Conservation (phyloP, 2,797 vertebrate species). For the Miopithecus talapoin region DNA sequence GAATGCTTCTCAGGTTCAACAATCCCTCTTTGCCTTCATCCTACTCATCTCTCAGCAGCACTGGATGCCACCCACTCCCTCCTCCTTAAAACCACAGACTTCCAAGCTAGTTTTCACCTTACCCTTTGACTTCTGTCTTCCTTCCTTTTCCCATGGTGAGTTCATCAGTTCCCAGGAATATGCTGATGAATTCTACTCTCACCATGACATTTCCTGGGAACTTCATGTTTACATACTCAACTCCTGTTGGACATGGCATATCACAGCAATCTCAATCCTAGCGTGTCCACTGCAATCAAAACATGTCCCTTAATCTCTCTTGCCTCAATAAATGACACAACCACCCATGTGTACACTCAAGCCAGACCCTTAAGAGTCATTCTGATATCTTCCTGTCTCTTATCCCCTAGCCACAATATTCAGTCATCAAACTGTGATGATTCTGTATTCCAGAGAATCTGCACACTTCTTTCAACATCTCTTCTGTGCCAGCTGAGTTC, state of each 20-base stretch:
- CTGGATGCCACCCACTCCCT: rapidly evolving
- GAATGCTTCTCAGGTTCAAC: background rate
- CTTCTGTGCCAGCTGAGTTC: background rate
- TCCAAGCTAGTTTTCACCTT: background rate
- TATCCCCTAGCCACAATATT: background rate
- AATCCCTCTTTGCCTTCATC: background rate
- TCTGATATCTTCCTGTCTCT: background rate
- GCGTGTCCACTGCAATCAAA: background rate
- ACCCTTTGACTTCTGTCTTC: background rate
- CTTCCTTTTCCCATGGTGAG: background rate
- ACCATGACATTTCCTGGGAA: background rate
- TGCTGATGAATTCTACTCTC: background rate
- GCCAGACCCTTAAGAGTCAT: background rate
- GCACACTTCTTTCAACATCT: background rate
- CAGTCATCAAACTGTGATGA: background rate
- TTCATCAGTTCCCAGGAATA: background rate
- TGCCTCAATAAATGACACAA: background rate
- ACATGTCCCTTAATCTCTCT: background rate
- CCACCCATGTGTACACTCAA: background rate
- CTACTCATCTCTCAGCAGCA: background rate
- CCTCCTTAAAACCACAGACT: background rate
- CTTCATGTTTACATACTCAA: background rate
- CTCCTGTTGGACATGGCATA: background rate
- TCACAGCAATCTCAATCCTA: background rate
- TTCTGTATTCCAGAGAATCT: background rate